Base-by-base conservation (phyloP, 2,888 invertebrate species). In the Idaea straminata region DNA sequence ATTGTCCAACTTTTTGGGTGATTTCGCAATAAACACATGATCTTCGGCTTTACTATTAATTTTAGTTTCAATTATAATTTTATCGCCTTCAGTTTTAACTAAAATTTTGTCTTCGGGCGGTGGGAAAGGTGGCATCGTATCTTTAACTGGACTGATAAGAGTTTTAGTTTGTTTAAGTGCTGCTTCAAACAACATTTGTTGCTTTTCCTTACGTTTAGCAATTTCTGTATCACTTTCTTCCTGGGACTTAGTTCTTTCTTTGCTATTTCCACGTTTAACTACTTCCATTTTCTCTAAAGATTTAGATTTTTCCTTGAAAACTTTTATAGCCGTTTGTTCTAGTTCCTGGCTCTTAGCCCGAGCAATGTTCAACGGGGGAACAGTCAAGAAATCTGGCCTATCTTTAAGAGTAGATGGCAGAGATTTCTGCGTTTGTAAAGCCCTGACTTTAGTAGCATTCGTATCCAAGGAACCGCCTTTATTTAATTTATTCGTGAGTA, bases 81-180 rank as follows among this genome's bases (percentile, higher is more conserved):
- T 95, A 73, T 95, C 95, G 0, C 96, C 96, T 78, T 95, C 95
- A 0, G 95, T 95, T 84, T 95, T 95, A 0, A 96, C 96, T 6
- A 95, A 81, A 36, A 96, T 96, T 83, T 95, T 95, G 80, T 96
- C 96, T 83, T 96, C 96, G 0, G 95, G 95, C 59, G 95, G 94
- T 13, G 96, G 96, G 79, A 96, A 96, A 3, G 95, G 94, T 0
- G 96, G 96, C 76, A 96, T 77, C 0, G 94, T 94, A 80, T 96
- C 96, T 81, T 95, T 96, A 0, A 96, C 95, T 0, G 96, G 96
- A 82, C 96, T 96, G 47, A 96, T 94, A 72, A 96, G 89, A 0
- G 95, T 96, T 76, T 96, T 95, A 0, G 96, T 95, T 85, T 96
- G 96, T 80, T 96, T 95, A 79, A 96, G 94, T 3, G 96, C 96